These are phyloP conservation scores for Cerastoderma edule DNA, from an alignment of 2,888 invertebrate genomes.

Conservation along the genomic window DNA sequence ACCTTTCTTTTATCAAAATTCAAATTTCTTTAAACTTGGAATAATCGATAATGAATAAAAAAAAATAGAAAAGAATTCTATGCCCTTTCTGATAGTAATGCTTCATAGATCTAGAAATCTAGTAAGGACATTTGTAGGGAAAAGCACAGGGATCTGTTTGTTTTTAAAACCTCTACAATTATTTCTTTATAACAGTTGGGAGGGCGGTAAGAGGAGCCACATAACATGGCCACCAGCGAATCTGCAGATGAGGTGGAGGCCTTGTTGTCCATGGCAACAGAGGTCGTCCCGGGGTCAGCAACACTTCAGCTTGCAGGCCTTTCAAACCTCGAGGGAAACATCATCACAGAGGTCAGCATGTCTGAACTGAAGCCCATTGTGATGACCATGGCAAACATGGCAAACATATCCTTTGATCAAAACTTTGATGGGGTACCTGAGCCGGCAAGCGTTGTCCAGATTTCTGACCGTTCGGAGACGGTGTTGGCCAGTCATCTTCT, in stretches of 20 bases:
- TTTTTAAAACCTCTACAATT: too few relatives aligned
- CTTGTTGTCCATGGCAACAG: constrained; percentile 29
- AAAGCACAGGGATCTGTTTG: too few relatives aligned
- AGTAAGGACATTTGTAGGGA: too few relatives aligned
- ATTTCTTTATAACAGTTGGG: not conserved
- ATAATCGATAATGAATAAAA: too few relatives aligned
- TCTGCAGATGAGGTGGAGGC: constrained; percentile 30
- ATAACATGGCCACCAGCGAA: constrained; percentile 26
- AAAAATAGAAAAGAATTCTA: too few relatives aligned
- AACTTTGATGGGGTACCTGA: not conserved
- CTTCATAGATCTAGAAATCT: too few relatives aligned
- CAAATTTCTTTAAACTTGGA: too few relatives aligned
- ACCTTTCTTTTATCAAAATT: too few relatives aligned
- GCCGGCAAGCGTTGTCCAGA: constrained; percentile 8
- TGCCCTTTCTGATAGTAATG: too few relatives aligned
- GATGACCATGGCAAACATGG: constrained; percentile 44
- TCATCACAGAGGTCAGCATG: constrained; percentile 34
- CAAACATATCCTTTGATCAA: not conserved
- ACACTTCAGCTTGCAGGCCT: not conserved
- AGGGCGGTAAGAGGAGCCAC: not conserved
- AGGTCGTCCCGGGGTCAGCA: constrained; percentile 11
- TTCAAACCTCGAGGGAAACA: constrained; percentile 3
- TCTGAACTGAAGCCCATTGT: constrained; percentile 49
- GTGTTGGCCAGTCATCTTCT: constrained; percentile 20
- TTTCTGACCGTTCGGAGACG: constrained; percentile 15